These are phyloP conservation scores for Coranthus polyacanthus DNA, from an alignment of 2,797 vertebrate genomes.

Conservation along the genomic window DNA sequence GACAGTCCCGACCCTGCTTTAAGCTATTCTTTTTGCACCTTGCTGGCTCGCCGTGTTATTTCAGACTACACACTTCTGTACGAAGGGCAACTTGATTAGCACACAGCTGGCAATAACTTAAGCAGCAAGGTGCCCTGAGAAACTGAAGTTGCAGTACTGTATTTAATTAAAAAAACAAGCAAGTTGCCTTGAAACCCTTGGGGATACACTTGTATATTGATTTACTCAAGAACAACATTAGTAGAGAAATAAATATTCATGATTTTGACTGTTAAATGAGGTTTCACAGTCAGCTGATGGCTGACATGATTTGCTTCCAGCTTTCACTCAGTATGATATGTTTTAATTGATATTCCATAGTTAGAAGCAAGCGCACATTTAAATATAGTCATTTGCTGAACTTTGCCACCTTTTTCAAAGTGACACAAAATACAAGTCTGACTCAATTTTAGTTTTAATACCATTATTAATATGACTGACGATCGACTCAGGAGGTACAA, in stretches of 20 bases:
- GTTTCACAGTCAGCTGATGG: constrained; percentile 29
- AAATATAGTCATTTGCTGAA: too few relatives aligned
- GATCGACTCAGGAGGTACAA: not conserved
- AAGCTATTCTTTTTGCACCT: constrained; percentile 42
- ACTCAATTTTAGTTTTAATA: too few relatives aligned
- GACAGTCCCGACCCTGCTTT: constrained; percentile 31
- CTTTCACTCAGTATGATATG: constrained; percentile 12
- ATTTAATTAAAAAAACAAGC: constrained; percentile 50
- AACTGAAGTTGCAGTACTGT: constrained; percentile 12
- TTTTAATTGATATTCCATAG: constrained; percentile 26
- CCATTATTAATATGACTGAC: too few relatives aligned
- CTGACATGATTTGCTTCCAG: constrained; percentile 22
- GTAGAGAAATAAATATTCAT: constrained; percentile 45
- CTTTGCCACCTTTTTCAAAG: too few relatives aligned
- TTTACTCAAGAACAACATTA: constrained; percentile 34
- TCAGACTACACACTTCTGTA: constrained; percentile 28
- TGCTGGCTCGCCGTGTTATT: constrained; percentile 30
- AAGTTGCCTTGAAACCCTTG: constrained; percentile 5
- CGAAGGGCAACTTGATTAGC: constrained; percentile 59
- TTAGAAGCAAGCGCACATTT: too few relatives aligned
- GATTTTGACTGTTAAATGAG: constrained; percentile 42
- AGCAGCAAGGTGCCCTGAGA: constrained; percentile 56
- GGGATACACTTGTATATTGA: constrained; percentile 39
- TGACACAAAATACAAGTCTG: too few relatives aligned
- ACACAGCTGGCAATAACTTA: constrained; percentile 54